Evolutionary conservation across 2,113 vertebrate species (phyloP).

Genomic region (Erythrocercus mccallii): DNA sequence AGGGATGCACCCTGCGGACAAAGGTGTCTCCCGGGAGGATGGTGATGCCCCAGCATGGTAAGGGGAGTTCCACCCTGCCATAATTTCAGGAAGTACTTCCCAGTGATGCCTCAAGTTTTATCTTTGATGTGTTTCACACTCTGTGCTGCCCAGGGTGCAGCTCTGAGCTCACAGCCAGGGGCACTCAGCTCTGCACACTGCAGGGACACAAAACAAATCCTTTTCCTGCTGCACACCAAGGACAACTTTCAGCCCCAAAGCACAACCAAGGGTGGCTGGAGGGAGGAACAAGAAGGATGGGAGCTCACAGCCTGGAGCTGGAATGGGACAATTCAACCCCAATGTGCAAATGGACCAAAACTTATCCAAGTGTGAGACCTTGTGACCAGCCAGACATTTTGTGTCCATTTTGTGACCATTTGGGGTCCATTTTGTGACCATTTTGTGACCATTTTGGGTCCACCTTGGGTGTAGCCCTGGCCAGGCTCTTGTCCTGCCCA

Average conservation of each 20-base stretch:
- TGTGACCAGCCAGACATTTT: too few species aligned
- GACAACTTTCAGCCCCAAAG: background rate
- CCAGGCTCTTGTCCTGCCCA: background rate
- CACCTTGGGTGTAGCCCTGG: background rate
- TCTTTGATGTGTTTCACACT: too few species aligned
- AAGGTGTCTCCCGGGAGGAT: background rate
- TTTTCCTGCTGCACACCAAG: too few species aligned
- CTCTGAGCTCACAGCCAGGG: too few species aligned
- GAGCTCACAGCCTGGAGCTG: background rate
- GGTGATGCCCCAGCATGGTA: background rate
- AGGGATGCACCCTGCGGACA: background rate
- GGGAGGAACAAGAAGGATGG: background rate
- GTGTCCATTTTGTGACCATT: background rate
- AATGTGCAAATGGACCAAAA: background rate
- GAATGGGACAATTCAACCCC: background rate
- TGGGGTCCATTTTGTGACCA: background rate
- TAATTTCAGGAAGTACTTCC: background rate
- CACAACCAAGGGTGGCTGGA: background rate
- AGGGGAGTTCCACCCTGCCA: background rate
- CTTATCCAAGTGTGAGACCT: background rate
- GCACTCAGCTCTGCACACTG: too few species aligned
- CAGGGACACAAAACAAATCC: too few species aligned
- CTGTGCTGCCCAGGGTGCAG: too few species aligned
- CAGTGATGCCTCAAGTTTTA: too few species aligned
- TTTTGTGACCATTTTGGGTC: background rate